phyloP scores from a whole-genome alignment of 2,113 vertebrate genomes.

The Pelobates fuscus region DNA sequence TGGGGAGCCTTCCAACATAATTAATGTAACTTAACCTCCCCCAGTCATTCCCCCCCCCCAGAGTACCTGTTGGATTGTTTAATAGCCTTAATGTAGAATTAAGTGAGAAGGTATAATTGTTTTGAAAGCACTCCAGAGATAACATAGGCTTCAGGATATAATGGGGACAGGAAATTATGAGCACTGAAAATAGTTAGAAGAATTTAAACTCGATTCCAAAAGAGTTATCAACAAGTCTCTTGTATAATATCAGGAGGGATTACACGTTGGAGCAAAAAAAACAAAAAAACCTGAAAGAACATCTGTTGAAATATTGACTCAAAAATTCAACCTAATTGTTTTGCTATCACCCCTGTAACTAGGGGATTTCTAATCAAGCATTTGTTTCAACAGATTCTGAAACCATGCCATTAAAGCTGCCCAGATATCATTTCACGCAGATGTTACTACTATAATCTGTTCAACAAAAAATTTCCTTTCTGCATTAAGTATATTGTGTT shows the following conservation, averaged over 20 bases:
- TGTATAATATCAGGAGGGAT: constrained; percentile 6
- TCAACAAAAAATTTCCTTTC: background rate
- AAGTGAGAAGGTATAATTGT: constrained; percentile 1
- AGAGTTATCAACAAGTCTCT: background rate
- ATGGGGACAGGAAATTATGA: constrained; percentile 25
- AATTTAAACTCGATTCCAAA: constrained; percentile 5
- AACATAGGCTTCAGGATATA: constrained; percentile 17
- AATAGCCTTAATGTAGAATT: constrained; percentile 5
- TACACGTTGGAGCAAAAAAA: constrained; percentile 13
- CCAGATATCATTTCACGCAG: background rate
- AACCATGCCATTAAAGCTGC: background rate
- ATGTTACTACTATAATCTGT: background rate
- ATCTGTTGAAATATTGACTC: constrained; percentile 9
- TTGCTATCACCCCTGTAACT: constrained; percentile 9
- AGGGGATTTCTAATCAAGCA: constrained; percentile 11
- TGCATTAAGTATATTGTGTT: background rate
- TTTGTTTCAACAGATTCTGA: background rate
- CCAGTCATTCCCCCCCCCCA: background rate
- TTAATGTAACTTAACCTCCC: background rate
- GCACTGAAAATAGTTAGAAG: background rate
- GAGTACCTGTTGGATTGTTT: background rate
- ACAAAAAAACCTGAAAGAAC: background rate
- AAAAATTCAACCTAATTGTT: constrained; percentile 9
- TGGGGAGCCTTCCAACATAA: background rate
- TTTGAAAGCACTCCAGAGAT: constrained; percentile 9